Evolutionary conservation across 2,888 invertebrate genomes (phyloP).

Genomic region (Acleris emargana): DNA sequence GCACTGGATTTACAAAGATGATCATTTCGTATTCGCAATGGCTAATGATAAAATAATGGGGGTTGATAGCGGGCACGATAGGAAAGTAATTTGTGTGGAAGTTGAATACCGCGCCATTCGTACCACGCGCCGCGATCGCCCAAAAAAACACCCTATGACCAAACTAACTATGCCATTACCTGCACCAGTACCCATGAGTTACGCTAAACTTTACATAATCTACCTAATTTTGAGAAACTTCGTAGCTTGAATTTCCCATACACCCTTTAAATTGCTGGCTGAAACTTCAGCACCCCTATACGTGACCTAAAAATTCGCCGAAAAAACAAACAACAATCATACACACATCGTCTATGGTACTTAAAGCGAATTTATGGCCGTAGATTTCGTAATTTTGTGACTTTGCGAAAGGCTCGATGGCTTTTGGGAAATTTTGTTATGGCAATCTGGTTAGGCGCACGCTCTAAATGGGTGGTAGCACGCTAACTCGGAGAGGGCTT

Average conservation of each 20-base stretch:
- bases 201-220: slow-evolving; percentile 58
- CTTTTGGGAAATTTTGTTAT: slow-evolving; percentile 76
- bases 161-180: slow-evolving; percentile 64
- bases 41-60: slow-evolving; percentile 82
- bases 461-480: slow-evolving; percentile 74
- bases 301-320: slow-evolving; percentile 54
- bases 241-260: slow-evolving; percentile 6
- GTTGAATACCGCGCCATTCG: slow-evolving; percentile 68
- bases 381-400: slow-evolving; percentile 56
- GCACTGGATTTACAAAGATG: slow-evolving; percentile 59
- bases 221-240: slow-evolving; percentile 49
- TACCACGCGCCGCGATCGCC: slow-evolving; percentile 71
- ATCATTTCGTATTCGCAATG: slow-evolving; percentile 67
- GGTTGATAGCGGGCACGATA: slow-evolving; percentile 78
- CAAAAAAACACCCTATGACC: slow-evolving; percentile 75
- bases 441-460: slow-evolving; percentile 80
- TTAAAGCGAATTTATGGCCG: slow-evolving; percentile 65
- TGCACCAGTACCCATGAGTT: slow-evolving; percentile 48
- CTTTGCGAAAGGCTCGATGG: slow-evolving; percentile 64
- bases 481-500: slow-evolving; percentile 80
- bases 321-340: slow-evolving; percentile 56
- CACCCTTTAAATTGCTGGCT: background rate
- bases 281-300: slow-evolving; percentile 41
- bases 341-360: slow-evolving; percentile 61
- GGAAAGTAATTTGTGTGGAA: slow-evolving; percentile 81